These are phyloP conservation scores for Macrotus californicus DNA, from an alignment of 2,113 vertebrate genomes.

Conservation along the genomic window DNA sequence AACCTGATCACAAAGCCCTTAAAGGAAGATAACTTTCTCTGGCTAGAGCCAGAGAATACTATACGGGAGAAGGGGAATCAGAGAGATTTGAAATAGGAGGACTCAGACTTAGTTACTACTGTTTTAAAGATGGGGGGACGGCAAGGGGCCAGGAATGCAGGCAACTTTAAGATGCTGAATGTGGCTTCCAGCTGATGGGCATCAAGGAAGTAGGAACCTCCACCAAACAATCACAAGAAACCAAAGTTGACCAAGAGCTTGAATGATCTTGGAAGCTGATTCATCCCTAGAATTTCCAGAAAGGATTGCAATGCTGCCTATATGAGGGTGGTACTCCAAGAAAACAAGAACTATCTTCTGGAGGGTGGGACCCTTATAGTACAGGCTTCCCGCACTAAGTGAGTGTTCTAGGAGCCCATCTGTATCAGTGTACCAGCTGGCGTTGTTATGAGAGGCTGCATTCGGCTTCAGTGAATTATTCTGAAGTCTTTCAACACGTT, in stretches of 20 bases:
- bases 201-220: not conserved
- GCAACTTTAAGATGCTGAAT: not conserved
- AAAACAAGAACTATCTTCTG: too few species aligned
- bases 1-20: not conserved
- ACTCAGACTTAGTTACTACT: not conserved
- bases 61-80: not conserved
- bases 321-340: too few species aligned
- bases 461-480: too few species aligned
- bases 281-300: not conserved
- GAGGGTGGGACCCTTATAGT: too few species aligned
- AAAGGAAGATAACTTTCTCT: not conserved
- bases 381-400: too few species aligned
- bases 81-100: not conserved
- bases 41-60: not conserved
- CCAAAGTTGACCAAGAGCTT: rapidly evolving
- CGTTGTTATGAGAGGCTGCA: too few species aligned
- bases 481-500: too few species aligned
- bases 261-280: not conserved
- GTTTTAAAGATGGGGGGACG: not conserved
- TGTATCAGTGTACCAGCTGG: too few species aligned
- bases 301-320: not conserved
- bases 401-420: too few species aligned
- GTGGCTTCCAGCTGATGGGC: not conserved
- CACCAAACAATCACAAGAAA: not conserved
- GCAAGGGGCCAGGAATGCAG: not conserved